Base-by-base conservation (phyloP, 2,797 vertebrate genomes). In the Tauraco hartlaubi region DNA sequence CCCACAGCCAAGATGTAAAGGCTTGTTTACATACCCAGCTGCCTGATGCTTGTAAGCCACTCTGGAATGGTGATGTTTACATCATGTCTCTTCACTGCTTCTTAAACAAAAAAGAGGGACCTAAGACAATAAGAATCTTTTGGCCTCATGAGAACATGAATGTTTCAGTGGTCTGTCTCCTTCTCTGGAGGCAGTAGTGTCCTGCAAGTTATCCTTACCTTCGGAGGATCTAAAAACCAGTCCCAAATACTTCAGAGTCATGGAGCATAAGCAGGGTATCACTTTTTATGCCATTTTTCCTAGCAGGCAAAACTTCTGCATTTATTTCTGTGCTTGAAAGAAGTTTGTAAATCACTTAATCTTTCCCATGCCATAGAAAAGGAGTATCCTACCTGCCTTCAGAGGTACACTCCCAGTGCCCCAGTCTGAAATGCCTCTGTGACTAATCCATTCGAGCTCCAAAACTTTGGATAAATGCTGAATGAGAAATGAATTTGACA, bases 251-350 rank as follows among this genome's bases (percentile, higher is more conserved):
- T 28, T 44, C 17, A 89, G 22, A 69, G 51, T 22, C 1, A 1
- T 0, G 4, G 8, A 31, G 2, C 1, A 0, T 23, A 43, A 67
- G 37, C 35, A 54, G 5, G 3, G 20, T 51, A 59, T 55, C 44
- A n/a, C 7, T 39, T 59, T 35, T 69, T 22, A 19, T 2, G 15
- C 12, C 44, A 1, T 73, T 66, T 83, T 72, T 28, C 25, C 29
- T 22, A 25, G n/a, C 15, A 74, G 37, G 12, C 23, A 48, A 81
- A 90, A 51, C 3, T 26, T 74, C 35, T 31, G 4, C 7, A 18
- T 68, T 68, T 62, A 9, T 72, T 81, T 74, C 49, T 77, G 19
- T 31, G 25, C 37, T 41, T 75, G 6, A 39, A 79, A 77, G 3
- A 46, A 61, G 8, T 48, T 15, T 58, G 44, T 13, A 23, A 14